These are phyloP conservation scores for Salticus scenicus DNA, from an alignment of 2,888 invertebrate genomes.

Conservation along the genomic window DNA sequence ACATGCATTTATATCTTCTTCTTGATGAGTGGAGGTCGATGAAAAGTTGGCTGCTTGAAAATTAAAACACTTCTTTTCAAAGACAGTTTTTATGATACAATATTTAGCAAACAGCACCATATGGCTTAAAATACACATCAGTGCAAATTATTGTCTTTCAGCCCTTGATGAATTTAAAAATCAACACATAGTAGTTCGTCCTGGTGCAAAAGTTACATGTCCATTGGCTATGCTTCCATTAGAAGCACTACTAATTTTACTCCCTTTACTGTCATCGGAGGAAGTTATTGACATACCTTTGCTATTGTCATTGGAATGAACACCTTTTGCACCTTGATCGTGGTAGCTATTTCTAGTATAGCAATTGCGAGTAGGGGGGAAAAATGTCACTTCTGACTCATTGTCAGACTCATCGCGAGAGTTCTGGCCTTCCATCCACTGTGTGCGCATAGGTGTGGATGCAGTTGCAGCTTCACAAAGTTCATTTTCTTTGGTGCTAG, in stretches of 20 bases:
- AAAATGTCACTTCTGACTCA: conserved; percentile 55
- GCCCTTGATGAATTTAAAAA: conserved; percentile 4
- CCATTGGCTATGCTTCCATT: conserved; percentile 72
- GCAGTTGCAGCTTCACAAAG: conserved; percentile 54
- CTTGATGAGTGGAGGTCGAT: not conserved
- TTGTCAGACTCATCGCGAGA: conserved; percentile 50
- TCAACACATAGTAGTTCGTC: conserved; percentile 71
- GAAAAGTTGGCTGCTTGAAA: not conserved
- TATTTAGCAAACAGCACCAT: conserved; percentile 22
- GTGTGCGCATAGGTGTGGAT: conserved; percentile 69
- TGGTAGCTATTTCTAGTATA: conserved; percentile 22
- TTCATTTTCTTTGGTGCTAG: conserved; percentile 52
- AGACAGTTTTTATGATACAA: no score
- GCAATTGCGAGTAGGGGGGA: conserved; percentile 46
- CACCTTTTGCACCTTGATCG: conserved; percentile 15
- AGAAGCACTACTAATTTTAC: conserved; percentile 70
- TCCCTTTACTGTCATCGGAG: conserved; percentile 71
- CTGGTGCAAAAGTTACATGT: conserved; percentile 48
- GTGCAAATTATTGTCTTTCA: not conserved
- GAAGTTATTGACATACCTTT: conserved; percentile 64
- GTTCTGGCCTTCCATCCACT: conserved; percentile 43
- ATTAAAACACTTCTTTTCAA: not conserved
- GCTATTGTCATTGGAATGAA: conserved; percentile 71
- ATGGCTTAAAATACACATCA: not conserved
- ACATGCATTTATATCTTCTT: not conserved